Evolutionary conservation across 2,113 vertebrate genomes (phyloP), one percentile per base, ranked within the genome.

Genomic region (Meleagris gallopavo): DNA sequence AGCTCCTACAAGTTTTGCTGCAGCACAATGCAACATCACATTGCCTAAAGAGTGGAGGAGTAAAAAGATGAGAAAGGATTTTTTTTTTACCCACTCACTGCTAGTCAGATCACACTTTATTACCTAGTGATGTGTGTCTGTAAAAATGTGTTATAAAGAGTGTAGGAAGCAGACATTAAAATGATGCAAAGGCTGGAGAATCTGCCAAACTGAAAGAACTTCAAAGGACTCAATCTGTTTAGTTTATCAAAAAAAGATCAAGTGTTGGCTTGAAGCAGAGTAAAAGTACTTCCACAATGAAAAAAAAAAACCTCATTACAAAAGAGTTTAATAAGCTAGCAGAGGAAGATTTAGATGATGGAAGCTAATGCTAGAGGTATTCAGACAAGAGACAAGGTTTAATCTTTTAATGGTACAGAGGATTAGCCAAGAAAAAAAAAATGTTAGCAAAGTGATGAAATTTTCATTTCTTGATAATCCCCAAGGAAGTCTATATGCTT

Each of bases 211-310:
- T 83, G 83, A 92, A 92, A 92, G 52, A 81, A 77, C 46, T 90
- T 95, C 89, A 95, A 95, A 96, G 93, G 67, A 74, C 66, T 95
- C 86, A 36, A 78, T 95, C 80, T 95, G 55, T 67, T 38, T 15
- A 11, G 76, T 90, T 96, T 89, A 95, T 95, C 94, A 81, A 73
- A 77, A 93, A 65, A 71, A 57, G 36, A 84, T 92, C 93, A 94
- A 69, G 89, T 19, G 46, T 45, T 81, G 86, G 73, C 91, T 94
- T 94, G 89, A 95, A 90, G 73, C 5, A 40, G 83, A n/a, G 65
- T 70, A 77, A 50, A 93, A 90, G 61, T 45, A 71, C 80, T 86
- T 92, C 80, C 41, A 71, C 3, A 16, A 45, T 45, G 55, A 3
- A 67, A 87, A 81, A 41, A 27, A 5, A n/a, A 60, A 30, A 16